A percentile compares a stretch with the other conserved stretches of the same genome.
Evolutionary conservation across 2,888 invertebrate genomes (phyloP).

Genomic region (Augochlorella aurata): DNA sequence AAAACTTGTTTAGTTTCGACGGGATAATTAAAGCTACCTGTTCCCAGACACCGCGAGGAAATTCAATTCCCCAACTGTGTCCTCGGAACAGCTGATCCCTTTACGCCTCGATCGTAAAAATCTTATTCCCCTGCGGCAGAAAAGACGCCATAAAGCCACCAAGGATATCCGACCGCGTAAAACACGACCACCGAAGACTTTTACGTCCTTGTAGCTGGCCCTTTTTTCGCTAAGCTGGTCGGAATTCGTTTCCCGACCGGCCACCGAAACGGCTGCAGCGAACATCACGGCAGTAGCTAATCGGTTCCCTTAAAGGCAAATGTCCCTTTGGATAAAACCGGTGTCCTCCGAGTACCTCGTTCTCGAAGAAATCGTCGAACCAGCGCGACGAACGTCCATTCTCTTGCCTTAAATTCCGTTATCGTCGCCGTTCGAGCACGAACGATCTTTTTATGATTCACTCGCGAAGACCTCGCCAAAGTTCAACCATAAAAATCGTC

Average conservation of each 20-base stretch:
- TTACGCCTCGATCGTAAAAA: constrained; percentile 29
- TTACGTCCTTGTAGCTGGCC: constrained; percentile 21
- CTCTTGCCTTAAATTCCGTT: not conserved
- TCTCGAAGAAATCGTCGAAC: not conserved
- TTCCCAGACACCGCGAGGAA: not conserved
- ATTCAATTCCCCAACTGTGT: constrained; percentile 6
- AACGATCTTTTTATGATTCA: not conserved
- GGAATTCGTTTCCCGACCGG: constrained; percentile 24
- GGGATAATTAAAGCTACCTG: not conserved
- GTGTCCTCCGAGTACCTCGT: not conserved
- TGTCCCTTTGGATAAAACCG: not conserved
- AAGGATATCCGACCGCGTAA: constrained; percentile 30
- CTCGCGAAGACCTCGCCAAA: not conserved
- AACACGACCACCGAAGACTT: constrained; percentile 28
- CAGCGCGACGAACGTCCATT: not conserved
- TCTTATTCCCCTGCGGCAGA: not conserved
- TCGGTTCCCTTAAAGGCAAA: constrained; percentile 18
- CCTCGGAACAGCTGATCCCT: constrained; percentile 14
- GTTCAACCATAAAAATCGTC: not conserved
- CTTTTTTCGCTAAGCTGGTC: constrained; percentile 21
- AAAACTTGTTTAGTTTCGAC: not conserved
- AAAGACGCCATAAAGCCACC: not conserved
- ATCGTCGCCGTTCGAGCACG: not conserved
- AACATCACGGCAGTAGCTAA: constrained; percentile 42
- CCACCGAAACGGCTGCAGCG: not conserved